Evolutionary conservation across 2,888 invertebrate genomes (phyloP), one percentile per base, ranked within the genome.

Genomic region (Tenthredo livida): DNA sequence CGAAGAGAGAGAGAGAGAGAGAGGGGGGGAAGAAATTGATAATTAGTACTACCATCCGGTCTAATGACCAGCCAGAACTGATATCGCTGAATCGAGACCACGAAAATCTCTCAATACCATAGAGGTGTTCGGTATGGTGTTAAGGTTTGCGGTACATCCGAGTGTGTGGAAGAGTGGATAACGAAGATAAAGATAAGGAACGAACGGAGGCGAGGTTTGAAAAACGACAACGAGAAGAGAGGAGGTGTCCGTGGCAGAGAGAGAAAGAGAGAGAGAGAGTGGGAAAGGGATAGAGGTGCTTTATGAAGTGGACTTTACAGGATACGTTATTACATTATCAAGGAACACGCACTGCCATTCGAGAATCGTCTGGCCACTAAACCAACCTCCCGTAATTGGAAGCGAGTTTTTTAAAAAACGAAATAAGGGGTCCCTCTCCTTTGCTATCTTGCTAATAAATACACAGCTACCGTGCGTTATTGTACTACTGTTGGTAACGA

Each of bases 241-340:
- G 85, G 73, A 85, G 86, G 84, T 80, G 73, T 54, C 83, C 84
- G 85, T 54, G 50, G 25, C 2, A 5, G 84, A 77, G 85, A 72
- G 86, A 86, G 85, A 85, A 84, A 86, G 87, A 86, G 85, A 84
- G 84, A 85, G 61, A 58, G 86, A 89, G 86, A 43, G 50, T 25
- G 43, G 82, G 43, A 61, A n/a, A n/a, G 67, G 47, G 65, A 70
- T 50, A 50, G 88, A 88, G 88, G 89, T 91, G 89, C 90, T 93
- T 93, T 92, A 93, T 92, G 92, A 91, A 93, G 92, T 93, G 88
- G 92, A 90, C 91, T 88, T 89, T 87, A 86, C 89, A 87, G 89
- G 88, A 90, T 91, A 90, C 91, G 91, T 92, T 92, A 92, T 91
- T 92, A 90, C 91, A 91, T 91, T 91, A 92, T 91, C 91, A 89